Evolutionary conservation across 2,113 vertebrate species (phyloP), one percentile per base, ranked within the genome.

Genomic region (Probosciger aterrimus): DNA sequence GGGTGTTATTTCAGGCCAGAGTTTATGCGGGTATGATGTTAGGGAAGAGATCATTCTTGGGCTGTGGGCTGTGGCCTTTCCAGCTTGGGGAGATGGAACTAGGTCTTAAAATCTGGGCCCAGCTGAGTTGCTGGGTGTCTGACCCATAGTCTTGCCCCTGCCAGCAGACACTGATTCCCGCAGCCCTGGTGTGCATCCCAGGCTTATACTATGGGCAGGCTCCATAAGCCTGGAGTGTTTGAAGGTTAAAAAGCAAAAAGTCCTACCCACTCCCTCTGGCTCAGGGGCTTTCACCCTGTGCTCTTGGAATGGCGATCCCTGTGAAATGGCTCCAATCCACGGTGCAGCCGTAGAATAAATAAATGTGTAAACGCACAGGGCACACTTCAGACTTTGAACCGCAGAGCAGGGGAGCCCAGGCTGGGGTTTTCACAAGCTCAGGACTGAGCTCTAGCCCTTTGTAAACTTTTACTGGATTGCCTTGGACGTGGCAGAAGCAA

Each of bases 371-470:
- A 92, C 46, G 3, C 37, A 27, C 22, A 5, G 70, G 86, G 83
- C 88, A 97, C 73, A 74, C 86, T 94, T 84, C 53, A 97, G 97
- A 97, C 97, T 97, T 98, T 97, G 98, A 88, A 93, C 97, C 14
- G 3, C 19, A 18, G 80, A 47, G 78, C 53, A 3, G 0, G 14
- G 50, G 71, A 92, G 87, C 71, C 65, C 7, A 4, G 27, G 5
- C 5, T 0, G 3, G 50, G 95, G 96, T 96, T 97, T 97, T 92
- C 95, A 95, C 93, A 95, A 96, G 97, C 96, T 93, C 80, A 69
- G 33, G 18, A 82, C 2, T 50, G 86, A 97, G 96, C 94, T 94
- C 78, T 67, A 95, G 74, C 95, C 95, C 97, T 97, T 96, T 92
- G 96, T 94, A 93, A 95, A 94, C 96, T 92, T 95, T 94, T 91